These are phyloP conservation scores for Tineola bisselliella DNA, from an alignment of 2,888 invertebrate species.

Conservation along the genomic window DNA sequence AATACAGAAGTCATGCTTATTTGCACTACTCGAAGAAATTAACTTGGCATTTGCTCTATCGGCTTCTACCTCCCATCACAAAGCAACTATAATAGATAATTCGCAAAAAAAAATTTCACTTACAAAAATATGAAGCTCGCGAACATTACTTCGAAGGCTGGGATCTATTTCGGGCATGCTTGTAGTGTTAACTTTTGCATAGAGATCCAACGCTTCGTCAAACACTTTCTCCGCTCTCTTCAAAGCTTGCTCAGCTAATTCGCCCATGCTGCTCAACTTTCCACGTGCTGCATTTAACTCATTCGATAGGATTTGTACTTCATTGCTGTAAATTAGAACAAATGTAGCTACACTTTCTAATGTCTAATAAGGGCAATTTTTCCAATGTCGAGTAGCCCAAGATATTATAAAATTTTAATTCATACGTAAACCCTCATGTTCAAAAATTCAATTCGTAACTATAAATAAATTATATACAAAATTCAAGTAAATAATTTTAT, in stretches of 20 bases:
- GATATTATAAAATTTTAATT: no score
- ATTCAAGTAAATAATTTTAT: no score
- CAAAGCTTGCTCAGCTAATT: conserved; percentile 78
- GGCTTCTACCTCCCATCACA: no score
- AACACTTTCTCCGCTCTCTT: conserved; percentile 80
- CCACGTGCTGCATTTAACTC: conserved; percentile 75
- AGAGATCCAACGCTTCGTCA: conserved; percentile 81
- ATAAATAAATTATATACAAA: no score
- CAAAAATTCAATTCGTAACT: no score
- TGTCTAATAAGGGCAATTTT: no score
- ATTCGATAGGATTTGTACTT: conserved; percentile 71
- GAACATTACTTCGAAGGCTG: conserved; percentile 72
- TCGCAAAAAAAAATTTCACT: not conserved
- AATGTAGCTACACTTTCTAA: no score
- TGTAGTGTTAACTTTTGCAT: conserved; percentile 82
- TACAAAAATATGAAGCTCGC: conserved; percentile 75
- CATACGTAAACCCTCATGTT: no score
- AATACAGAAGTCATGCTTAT: not conserved
- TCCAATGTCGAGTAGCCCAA: no score
- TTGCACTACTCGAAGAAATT: not conserved
- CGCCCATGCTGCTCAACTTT: conserved; percentile 74
- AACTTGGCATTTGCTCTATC: not conserved
- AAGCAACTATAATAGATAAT: no score
- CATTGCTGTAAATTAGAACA: conserved; percentile 55
- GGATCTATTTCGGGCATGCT: conserved; percentile 82